Evolutionary conservation across 1,140 invertebrate genomes (phyloP).

Genomic region (Calosoma granatense): DNA sequence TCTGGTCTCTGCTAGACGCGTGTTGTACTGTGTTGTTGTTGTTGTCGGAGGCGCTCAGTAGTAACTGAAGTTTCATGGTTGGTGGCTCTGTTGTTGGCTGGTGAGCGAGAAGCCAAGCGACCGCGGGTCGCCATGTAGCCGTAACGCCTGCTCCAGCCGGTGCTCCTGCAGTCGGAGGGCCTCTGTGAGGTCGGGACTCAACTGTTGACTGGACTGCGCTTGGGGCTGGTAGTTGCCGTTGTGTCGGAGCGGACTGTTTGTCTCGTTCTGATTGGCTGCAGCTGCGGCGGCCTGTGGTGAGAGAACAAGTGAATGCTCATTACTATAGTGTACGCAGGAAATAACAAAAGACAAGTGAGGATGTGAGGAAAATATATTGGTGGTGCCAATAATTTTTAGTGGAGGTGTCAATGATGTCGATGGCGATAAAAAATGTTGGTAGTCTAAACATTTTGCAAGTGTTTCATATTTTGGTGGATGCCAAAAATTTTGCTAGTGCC

Average conservation of each 20-base stretch:
- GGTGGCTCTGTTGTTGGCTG: conserved; percentile 44
- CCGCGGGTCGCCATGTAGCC: conserved; percentile 59
- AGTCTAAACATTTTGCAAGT: too few relatives aligned
- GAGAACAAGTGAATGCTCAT: too few relatives aligned
- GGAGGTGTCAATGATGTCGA: too few relatives aligned
- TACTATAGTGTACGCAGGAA: too few relatives aligned
- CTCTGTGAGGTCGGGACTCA: conserved; percentile 52
- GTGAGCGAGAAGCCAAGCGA: conserved; percentile 50
- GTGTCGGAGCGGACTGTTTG: conserved; percentile 29
- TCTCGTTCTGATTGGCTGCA: conserved; percentile 29
- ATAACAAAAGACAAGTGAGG: too few relatives aligned
- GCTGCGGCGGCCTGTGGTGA: conserved; percentile 44
- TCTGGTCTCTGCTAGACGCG: background rate
- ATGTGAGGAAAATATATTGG: too few relatives aligned
- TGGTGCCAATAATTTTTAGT: too few relatives aligned
- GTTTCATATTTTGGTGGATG: too few relatives aligned
- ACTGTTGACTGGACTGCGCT: conserved; percentile 36
- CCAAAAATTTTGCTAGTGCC: too few relatives aligned
- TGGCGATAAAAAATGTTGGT: too few relatives aligned
- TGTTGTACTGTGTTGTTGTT: background rate
- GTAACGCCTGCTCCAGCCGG: conserved; percentile 66
- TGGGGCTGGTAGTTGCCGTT: conserved; percentile 33
- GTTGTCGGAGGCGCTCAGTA: conserved; percentile 37
- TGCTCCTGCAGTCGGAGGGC: conserved; percentile 69
- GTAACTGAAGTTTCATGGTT: conserved; percentile 53